Conservation (phyloP, 2,888 invertebrate species). For the Reticulitermes lucifugus region DNA sequence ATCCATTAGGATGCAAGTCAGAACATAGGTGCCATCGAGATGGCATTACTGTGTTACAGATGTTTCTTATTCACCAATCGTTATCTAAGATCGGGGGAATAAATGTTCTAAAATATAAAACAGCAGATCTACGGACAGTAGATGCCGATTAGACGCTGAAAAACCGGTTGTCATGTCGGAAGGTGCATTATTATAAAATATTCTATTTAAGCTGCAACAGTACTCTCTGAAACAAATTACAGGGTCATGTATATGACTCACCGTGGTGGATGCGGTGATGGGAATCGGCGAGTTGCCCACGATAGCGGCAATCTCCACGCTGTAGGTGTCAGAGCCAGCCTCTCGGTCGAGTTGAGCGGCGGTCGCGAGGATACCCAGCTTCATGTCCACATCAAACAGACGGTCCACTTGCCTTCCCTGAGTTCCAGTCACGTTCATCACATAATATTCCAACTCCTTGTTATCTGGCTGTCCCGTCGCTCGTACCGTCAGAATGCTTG, state of each 20-base stretch:
- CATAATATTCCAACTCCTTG: constrained; percentile 87
- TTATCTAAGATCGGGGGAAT: no score
- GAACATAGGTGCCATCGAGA: no score
- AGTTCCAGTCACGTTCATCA: constrained; percentile 74
- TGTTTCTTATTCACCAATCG: no score
- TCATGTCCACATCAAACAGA: constrained; percentile 91
- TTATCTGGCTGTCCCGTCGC: constrained; percentile 63
- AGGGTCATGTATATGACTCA: constrained; percentile 63
- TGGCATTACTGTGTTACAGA: no score
- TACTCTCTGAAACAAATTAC: not conserved
- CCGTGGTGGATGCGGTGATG: constrained; percentile 86
- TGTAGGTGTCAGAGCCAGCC: constrained; percentile 83
- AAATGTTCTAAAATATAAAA: no score
- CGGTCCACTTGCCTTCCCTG: constrained; percentile 83
- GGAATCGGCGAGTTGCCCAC: constrained; percentile 76
- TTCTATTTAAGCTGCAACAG: no score
- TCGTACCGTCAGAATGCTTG: constrained; percentile 83
- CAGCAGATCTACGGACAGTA: no score
- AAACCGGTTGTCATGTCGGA: no score
- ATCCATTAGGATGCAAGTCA: no score
- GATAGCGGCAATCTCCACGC: constrained; percentile 88
- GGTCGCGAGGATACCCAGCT: constrained; percentile 88
- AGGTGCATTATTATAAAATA: no score
- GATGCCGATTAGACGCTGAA: no score
- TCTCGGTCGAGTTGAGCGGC: constrained; percentile 87